These are phyloP conservation scores for Habroteleia sp. DNA, from an alignment of 2,888 invertebrate species.

Conservation along the genomic window DNA sequence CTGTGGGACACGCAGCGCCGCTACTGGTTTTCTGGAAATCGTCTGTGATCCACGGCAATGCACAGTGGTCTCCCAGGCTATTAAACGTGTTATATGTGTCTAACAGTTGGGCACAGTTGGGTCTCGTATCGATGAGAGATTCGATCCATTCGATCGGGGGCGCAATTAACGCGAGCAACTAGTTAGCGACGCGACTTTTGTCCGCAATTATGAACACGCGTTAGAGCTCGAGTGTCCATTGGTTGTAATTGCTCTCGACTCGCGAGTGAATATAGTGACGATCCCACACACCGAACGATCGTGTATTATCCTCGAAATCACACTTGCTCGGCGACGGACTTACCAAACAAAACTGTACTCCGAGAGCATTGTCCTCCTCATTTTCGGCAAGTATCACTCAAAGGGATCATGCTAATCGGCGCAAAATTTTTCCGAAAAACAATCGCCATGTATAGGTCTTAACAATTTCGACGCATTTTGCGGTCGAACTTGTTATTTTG, in stretches of 20 bases:
- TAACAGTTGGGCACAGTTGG: slow-evolving; percentile 78
- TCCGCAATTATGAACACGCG: slow-evolving; percentile 8
- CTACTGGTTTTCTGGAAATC: slow-evolving; percentile 79
- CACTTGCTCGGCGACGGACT: slow-evolving; percentile 42
- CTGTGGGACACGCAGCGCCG: slow-evolving; percentile 52
- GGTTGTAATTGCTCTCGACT: slow-evolving; percentile 1
- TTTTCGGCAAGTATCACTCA: slow-evolving; percentile 51
- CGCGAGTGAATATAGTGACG: slow-evolving; percentile 10
- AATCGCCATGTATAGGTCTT: neutral
- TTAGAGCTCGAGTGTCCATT: neutral
- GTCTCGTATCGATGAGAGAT: slow-evolving; percentile 72
- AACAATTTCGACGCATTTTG: neutral
- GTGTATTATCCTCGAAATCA: slow-evolving; percentile 47
- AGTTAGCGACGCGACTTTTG: slow-evolving; percentile 55
- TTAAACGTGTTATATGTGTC: slow-evolving; percentile 79
- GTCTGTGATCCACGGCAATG: slow-evolving; percentile 75
- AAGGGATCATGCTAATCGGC: neutral
- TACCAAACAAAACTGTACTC: slow-evolving; percentile 45
- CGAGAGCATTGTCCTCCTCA: slow-evolving; percentile 59
- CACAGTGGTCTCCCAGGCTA: slow-evolving; percentile 73
- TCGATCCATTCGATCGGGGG: slow-evolving; percentile 55
- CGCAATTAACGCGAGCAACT: slow-evolving; percentile 70
- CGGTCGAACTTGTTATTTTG: neutral
- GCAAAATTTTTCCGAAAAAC: neutral
- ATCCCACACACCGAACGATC: slow-evolving; percentile 27